phyloP scores from a whole-genome alignment of 2,797 vertebrate species.

The Spinibarbus caldwelli region DNA sequence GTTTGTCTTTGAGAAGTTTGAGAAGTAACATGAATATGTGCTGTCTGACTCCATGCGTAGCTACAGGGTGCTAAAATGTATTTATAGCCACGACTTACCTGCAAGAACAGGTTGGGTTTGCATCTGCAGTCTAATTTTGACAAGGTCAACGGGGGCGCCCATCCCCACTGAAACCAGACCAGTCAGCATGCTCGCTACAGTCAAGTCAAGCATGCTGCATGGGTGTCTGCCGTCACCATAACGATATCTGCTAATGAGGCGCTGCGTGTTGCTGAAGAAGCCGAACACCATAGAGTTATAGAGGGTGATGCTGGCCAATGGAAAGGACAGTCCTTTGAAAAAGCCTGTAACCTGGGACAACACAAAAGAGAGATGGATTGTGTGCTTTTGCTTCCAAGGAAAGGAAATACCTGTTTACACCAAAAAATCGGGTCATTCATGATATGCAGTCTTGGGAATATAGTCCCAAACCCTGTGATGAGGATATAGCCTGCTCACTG shows the following conservation, averaged over 20 bases:
- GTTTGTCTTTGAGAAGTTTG: not conserved
- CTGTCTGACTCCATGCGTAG: too few relatives aligned
- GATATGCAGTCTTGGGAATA: not conserved
- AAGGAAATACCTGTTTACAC: not conserved
- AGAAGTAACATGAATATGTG: not conserved
- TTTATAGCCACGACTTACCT: slow-evolving; percentile 74
- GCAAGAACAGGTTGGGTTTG: slow-evolving; percentile 81
- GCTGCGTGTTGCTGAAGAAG: slow-evolving; percentile 88
- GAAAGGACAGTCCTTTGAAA: slow-evolving; percentile 98
- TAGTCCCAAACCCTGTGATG: not conserved
- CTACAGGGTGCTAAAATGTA: not conserved
- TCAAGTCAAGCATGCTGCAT: slow-evolving; percentile 77
- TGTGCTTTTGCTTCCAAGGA: not conserved
- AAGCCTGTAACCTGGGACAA: slow-evolving; percentile 84
- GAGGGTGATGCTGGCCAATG: slow-evolving; percentile 87
- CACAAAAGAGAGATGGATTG: slow-evolving; percentile 25
- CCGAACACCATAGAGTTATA: slow-evolving; percentile 95
- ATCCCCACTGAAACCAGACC: slow-evolving; percentile 87
- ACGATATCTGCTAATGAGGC: slow-evolving; percentile 82
- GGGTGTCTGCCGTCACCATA: slow-evolving; percentile 69
- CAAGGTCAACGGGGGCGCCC: slow-evolving; percentile 90
- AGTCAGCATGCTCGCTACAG: slow-evolving; percentile 84
- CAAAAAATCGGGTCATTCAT: not conserved
- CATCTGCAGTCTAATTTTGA: slow-evolving; percentile 97
- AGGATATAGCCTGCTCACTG: not conserved